Percentiles rank a stretch among this genome's conserved stretches.
These are phyloP conservation scores for Taenioides sp. DNA, from an alignment of 2,797 vertebrate species.

Conservation along the genomic window DNA sequence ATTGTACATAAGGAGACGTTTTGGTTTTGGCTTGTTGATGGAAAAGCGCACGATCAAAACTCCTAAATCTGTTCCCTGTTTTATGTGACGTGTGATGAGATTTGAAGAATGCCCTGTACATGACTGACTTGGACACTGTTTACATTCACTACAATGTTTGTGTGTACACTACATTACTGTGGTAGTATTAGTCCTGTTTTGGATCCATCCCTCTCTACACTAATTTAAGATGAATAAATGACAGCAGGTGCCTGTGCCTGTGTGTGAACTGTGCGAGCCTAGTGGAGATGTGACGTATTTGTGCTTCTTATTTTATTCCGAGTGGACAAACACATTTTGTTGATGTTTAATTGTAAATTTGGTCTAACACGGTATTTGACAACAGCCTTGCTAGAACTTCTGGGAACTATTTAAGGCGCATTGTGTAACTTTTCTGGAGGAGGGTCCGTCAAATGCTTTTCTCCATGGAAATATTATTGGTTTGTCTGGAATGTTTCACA, in stretches of 20 bases:
- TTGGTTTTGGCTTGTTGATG: not conserved
- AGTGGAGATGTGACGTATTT: no score
- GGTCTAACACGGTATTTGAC: no score
- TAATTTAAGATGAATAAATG: not conserved
- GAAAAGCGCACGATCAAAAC: not conserved
- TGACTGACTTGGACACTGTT: constrained; percentile 5
- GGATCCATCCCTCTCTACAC: not conserved
- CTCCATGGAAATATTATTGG: no score
- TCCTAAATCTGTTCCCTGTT: not conserved
- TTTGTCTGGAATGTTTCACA: no score
- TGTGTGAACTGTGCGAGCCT: not conserved
- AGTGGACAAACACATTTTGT: no score
- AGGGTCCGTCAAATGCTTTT: no score
- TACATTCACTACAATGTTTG: not conserved
- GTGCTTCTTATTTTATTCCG: no score
- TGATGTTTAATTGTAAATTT: no score
- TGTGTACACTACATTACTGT: not conserved
- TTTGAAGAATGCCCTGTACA: not conserved
- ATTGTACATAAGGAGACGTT: not conserved
- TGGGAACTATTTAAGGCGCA: no score
- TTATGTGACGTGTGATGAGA: not conserved
- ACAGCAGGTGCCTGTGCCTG: not conserved
- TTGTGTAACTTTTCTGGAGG: no score
- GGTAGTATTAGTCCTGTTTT: not conserved
- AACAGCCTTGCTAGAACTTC: no score